Base-by-base conservation (phyloP, 2,888 invertebrate genomes). In the Melangyna quadrimaculata region DNA sequence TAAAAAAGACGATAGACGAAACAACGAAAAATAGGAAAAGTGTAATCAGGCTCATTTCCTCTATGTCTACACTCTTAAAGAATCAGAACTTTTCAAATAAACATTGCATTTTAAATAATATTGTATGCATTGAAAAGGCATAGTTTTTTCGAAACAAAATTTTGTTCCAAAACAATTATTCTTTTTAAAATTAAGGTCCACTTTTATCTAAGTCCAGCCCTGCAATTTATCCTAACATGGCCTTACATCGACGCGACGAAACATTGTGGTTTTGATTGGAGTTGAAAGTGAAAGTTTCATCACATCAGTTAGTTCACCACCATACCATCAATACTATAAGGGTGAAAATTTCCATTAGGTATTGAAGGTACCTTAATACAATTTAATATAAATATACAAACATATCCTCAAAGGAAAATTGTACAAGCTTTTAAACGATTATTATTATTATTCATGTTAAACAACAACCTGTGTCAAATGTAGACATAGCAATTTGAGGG, bases 221-320 rank as follows among this genome's bases (percentile, higher is more conserved):
- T 51, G 51, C 0, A 51, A 3, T 8, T 14, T 4, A 17, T 5
- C 45, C 10, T 22, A 9, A 29, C n/a, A 24, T n/a, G n/a, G n/a
- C n/a, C n/a, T n/a, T n/a, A 12, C 24, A 14, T 17, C 17, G 6
- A 40, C n/a, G 29, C n/a, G 10, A 24, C 2, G 8, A 8, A 10
- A 37, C 37, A 29, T 27, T 70, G 29, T 51, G 53, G 40, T 32
- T 63, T 53, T 72, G 72, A 72, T 72, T 71, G 17, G 17, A 48
- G 53, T 17, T 14, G 67, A 73, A 67, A 67, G 40, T 53, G 67
- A 67, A 79, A 73, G 48, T 80, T 73, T 63, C 61, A 74, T 55
- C 61, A 69, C 27, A 29, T 45, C 12, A 63, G 10, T 35, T 14
- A 14, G 61, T 27, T 27, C 37, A 61, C 8, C 32, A 19, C 37